Evolutionary conservation across 2,797 vertebrate genomes (phyloP).

Genomic region (Geotrypetes seraphini): DNA sequence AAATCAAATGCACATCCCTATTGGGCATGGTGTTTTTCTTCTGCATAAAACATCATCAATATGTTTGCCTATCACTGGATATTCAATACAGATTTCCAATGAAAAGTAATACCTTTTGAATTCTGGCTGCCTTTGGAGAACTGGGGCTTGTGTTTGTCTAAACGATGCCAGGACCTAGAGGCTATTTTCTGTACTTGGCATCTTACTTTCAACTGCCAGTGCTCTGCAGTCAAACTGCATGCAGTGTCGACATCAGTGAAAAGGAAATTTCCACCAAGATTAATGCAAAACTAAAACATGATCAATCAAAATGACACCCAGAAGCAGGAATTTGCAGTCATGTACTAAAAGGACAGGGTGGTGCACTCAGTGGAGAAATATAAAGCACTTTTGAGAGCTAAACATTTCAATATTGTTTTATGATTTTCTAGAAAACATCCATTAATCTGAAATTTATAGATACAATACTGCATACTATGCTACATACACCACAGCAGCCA

Average conservation of each 20-base stretch:
- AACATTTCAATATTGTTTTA: neutral
- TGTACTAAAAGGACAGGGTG: neutral
- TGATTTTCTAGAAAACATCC: neutral
- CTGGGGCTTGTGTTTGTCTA: neutral
- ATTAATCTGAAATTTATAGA: neutral
- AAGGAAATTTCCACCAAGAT: neutral
- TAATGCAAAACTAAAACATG: constrained; percentile 4
- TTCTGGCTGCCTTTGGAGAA: too few species aligned
- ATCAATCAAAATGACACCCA: neutral
- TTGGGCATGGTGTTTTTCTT: too few species aligned
- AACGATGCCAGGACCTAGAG: neutral
- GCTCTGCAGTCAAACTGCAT: too few species aligned
- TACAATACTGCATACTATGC: too few species aligned
- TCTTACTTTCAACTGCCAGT: neutral
- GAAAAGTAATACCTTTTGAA: too few species aligned
- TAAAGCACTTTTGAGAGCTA: neutral
- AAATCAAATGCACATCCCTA: too few species aligned
- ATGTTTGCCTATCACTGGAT: too few species aligned
- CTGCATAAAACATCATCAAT: too few species aligned
- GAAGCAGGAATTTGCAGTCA: constrained; percentile 1
- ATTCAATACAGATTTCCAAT: too few species aligned
- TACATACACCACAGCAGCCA: too few species aligned
- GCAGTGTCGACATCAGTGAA: neutral
- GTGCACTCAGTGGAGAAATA: neutral
- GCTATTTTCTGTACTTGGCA: neutral